Evolutionary conservation across 2,888 invertebrate genomes (phyloP).

Genomic region (Heliconius charithonia): DNA sequence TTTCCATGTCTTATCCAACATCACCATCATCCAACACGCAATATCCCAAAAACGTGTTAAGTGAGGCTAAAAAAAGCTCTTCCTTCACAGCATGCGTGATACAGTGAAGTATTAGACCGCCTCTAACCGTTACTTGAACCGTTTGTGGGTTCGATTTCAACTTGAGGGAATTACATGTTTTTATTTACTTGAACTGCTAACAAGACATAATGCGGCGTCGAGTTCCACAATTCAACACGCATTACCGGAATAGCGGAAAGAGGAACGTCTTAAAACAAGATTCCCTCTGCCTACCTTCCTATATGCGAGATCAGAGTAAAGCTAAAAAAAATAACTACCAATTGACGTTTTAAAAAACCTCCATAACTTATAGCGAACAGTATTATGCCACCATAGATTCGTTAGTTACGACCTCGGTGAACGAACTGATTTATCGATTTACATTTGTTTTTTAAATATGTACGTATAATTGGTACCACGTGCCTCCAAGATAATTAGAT

Average conservation of each 20-base stretch:
- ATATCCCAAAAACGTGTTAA: too few relatives aligned
- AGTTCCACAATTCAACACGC: background rate
- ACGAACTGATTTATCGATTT: constrained; percentile 35
- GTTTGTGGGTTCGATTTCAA: too few relatives aligned
- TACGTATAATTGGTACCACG: constrained; percentile 8
- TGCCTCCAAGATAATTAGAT: constrained; percentile 9
- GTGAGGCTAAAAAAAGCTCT: too few relatives aligned
- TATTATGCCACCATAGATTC: constrained; percentile 32
- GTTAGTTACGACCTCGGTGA: constrained; percentile 35
- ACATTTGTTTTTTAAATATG: constrained; percentile 3
- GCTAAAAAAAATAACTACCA: background rate
- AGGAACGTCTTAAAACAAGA: background rate
- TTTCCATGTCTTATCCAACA: too few relatives aligned
- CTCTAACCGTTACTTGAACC: too few relatives aligned
- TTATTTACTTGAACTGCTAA: too few relatives aligned
- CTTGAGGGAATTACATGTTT: too few relatives aligned
- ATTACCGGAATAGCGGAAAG: background rate
- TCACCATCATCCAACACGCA: too few relatives aligned
- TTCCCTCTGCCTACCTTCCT: background rate
- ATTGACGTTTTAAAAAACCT: constrained; percentile 10
- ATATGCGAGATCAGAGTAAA: background rate
- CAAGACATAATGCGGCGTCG: background rate
- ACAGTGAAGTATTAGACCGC: too few relatives aligned
- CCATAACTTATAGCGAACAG: constrained; percentile 32
- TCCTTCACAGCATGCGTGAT: too few relatives aligned